Base-by-base conservation (phyloP, 2,113 vertebrate species). In the Spea multiplicata region DNA sequence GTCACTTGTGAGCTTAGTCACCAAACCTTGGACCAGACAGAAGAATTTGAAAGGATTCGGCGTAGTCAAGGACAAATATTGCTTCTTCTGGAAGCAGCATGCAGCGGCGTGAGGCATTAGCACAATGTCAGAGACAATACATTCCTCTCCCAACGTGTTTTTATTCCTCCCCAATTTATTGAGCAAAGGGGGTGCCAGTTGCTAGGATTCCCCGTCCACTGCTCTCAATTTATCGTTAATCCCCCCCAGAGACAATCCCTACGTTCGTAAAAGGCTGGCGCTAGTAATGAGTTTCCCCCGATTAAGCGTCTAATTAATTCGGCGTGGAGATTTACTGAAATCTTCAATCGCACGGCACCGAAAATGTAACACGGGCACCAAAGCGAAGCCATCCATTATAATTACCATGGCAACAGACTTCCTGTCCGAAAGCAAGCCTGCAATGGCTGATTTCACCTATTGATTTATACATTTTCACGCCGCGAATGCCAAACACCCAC, bases 151-250 rank as follows among this genome's bases (percentile, higher is more conserved):
- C 72, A 83, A 8, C 75, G 67, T 85, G 44, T 48, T 83, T 81
- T 82, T 46, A 76, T 75, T 75, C 49, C 79, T 75, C 5, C n/a
- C 64, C 71, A 68, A 86, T 85, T 85, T 84, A 87, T 66, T 0
- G 0, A 78, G 83, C 81, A 83, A 82, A n/a, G n/a, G 84, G 83
- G 86, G 82, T 71, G 49, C 77, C 62, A 3, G 75, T n/a, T 83
- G 75, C 86, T 80, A 68, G 81, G 81, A 64, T 85, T 86, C 85
- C 86, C 86, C 79, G 85, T 82, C 70, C 85, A 46, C 80, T 77
- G 83, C 83, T 81, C 77, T 78, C 66, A 16, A 83, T 84, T 83
- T 84, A 82, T 80, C 78, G 73, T 66, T 84, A 85, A 88, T 86
- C 85, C 82, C 84, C 85, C 82, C 84, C 0, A 0, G 66, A 81